These are phyloP conservation scores for Paragorgia papillata DNA, from an alignment of 92 coral and sea anemone genomes.

Conservation along the genomic window DNA sequence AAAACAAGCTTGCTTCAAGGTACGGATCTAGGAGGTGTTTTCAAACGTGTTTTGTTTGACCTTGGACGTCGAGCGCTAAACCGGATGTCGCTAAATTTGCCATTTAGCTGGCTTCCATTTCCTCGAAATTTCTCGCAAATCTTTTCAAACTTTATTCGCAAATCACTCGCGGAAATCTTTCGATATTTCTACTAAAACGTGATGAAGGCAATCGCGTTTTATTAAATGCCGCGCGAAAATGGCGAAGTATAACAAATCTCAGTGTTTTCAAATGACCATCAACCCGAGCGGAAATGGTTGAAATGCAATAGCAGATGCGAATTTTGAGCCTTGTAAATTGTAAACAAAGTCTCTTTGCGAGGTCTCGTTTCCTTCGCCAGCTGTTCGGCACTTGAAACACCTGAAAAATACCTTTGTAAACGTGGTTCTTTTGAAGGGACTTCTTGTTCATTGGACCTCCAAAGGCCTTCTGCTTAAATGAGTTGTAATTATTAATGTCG, in stretches of 20 bases:
- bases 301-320: not conserved
- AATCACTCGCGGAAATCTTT: too few species aligned
- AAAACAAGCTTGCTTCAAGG: conserved; percentile 99
- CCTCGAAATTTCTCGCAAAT: not conserved
- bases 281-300: conserved; percentile 1
- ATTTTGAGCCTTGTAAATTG: not conserved
- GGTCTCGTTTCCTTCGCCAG: not conserved
- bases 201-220: too few species aligned
- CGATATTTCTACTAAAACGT: too few species aligned
- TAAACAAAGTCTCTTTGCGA: not conserved
- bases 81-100: conserved; percentile 44
- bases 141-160: not conserved
- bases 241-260: too few species aligned
- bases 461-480: not conserved
- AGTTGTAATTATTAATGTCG: too few species aligned
- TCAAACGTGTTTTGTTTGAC: conserved; percentile 5
- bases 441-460: not conserved
- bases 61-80: not conserved
- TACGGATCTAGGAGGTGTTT: conserved; percentile 31
- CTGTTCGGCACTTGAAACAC: not conserved
- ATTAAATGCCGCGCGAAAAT: too few species aligned
- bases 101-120: not conserved
- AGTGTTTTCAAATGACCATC: too few species aligned
- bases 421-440: not conserved
- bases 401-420: not conserved